Evolutionary conservation across 2,888 invertebrate genomes (phyloP).

Genomic region (Chesias legatella): DNA sequence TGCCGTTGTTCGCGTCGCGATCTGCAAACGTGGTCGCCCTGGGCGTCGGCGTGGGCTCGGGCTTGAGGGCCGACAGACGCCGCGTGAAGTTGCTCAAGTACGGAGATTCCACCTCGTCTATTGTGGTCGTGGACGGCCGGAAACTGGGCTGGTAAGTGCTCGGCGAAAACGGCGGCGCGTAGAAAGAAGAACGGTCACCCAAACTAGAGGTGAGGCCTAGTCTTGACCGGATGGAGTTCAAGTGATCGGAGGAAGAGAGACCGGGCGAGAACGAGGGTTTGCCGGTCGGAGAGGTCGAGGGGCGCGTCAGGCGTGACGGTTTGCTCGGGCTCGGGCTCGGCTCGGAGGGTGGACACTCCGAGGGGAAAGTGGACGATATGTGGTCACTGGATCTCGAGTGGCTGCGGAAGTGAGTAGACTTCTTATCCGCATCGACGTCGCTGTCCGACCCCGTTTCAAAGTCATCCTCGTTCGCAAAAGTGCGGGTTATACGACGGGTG

Average conservation of each 20-base stretch:
- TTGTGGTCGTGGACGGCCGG: constrained; percentile 60
- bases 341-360: no score
- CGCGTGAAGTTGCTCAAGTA: constrained; percentile 86
- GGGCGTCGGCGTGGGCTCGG: constrained; percentile 50
- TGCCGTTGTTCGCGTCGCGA: constrained; percentile 65
- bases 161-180: constrained; percentile 49
- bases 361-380: constrained; percentile 64
- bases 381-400: constrained; percentile 67
- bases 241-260: constrained; percentile 69
- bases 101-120: constrained; percentile 82
- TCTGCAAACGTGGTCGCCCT: constrained; percentile 52
- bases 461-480: constrained; percentile 78
- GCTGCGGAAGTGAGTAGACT: constrained; percentile 57
- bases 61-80: constrained; percentile 74
- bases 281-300: constrained; percentile 52
- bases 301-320: constrained; percentile 62
- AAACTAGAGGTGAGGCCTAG: constrained; percentile 74
- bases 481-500: constrained; percentile 74
- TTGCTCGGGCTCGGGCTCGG: constrained; percentile 62
- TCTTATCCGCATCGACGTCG: constrained; percentile 80
- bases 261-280: constrained; percentile 49
- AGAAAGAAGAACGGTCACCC: constrained; percentile 58
- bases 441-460: constrained; percentile 87
- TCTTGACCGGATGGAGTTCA: constrained; percentile 80
- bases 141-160: constrained; percentile 61